Base-by-base conservation (phyloP, 1,140 invertebrate genomes). In the Sarcophaga bullata region DNA sequence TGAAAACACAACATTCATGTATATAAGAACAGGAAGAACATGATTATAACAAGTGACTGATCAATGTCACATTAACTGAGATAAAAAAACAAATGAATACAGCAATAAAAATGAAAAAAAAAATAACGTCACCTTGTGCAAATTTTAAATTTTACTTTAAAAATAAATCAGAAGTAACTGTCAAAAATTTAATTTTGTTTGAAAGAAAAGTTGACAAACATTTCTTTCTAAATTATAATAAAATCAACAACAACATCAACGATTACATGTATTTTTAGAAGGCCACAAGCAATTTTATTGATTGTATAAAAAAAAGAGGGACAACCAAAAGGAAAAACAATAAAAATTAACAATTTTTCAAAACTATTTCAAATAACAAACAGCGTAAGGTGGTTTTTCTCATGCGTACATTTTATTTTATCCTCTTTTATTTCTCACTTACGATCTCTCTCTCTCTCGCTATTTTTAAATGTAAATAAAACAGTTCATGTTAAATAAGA, bases 1-100 rank as follows among this genome's bases (percentile, higher is more conserved):
- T 19, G 19, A 68, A 68, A 68, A 73, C 72, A 73, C 8, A 11
- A 9, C 25, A 46, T 11, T 78, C 7, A 15, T 50, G 49, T 78
- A 78, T 78, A 78, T 78, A 78, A 78, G n/a, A 78, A 46, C 75
- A 78, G 48, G 75, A 50, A 78, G 50, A 78, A 78, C 75, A 78
- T 78, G 75, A 50, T 50, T 78, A 78, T 49, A 47, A 19, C 17
- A 78, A 78, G 75, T 78, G 75, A 78, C 75, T 78, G 75, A 50
- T 37, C 75, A 78, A 78, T 78, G 75, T 50, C 75, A 78, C 25
- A 50, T 50, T 78, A 37, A 78, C 50, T 78, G 75, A 50, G 19
- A 76, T 17, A 78, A 50, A 78, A 75, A 48, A 75, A 11, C 37
- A 73, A 73, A 46, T 46, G 46, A 48, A 75, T 19, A 48, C 3